Base-by-base conservation (phyloP, 2,797 vertebrate genomes). In the Xenops minutus region DNA sequence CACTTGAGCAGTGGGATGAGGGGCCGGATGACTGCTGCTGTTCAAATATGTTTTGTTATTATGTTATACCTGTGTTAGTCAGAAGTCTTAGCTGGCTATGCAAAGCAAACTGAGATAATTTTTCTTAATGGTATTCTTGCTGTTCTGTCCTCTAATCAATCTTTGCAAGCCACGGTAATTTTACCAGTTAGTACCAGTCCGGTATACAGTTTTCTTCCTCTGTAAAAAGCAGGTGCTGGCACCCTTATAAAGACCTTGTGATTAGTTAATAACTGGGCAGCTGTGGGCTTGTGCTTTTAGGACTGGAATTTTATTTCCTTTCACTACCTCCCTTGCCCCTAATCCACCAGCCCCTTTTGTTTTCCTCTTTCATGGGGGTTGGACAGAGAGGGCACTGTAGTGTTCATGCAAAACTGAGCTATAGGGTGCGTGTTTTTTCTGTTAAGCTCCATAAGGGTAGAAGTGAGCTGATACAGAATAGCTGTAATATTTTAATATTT, bases 141-240 rank as follows among this genome's bases (percentile, higher is more conserved):
- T 94, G 78, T 94, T 88, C 37, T 87, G 34, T 76, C 43, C 69
- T 93, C 34, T 55, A 48, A 48, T 88, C 46, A 34, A n/a, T 80
- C 44, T 51, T 48, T 67, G 55, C 32, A 94, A 85, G 55, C 27
- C 18, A 29, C 36, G 72, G 23, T 29, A 58, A 46, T 80, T 91
- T 83, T 84, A 7, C 27, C 52, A 36, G 54, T 71, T 58, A 76
- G 34, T 74, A 41, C 88, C 52, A 73, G 85, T 68, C 61, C 20
- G 41, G 44, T 69, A 36, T 4, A 29, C 19, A 72, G 24, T 66
- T 80, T 78, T 85, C 23, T 77, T 89, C 63, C 78, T 89, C 56
- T 7, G 4, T 10, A 23, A 85, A 55, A 88, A 90, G 51, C 59
- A 88, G 56, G 26, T 87, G 55, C 29, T 93, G 81, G 39, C 39